A percentile compares a stretch with the other conserved stretches of the same genome.
phyloP scores from a whole-genome alignment of 2,888 invertebrate species.

The Laspeyria flexula region DNA sequence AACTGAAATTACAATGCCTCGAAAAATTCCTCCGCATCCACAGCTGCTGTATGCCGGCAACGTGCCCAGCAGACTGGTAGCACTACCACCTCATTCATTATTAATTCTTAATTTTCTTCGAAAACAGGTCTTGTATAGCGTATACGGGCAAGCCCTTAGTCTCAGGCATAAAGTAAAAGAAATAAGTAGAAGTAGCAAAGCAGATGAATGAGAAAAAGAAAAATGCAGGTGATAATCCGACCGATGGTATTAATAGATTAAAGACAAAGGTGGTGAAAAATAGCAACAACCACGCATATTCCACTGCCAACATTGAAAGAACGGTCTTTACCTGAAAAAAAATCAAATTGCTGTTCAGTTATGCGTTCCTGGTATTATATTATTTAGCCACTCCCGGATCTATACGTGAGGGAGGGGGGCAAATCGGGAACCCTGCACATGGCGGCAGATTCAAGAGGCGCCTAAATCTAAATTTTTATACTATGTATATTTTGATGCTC shows the following conservation, averaged over 20 bases:
- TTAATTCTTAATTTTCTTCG: constrained; percentile 32
- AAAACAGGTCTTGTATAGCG: constrained; percentile 54
- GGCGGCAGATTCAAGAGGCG: too few relatives aligned
- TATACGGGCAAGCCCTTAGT: constrained; percentile 63
- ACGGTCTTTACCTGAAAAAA: constrained; percentile 8
- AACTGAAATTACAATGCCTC: too few relatives aligned
- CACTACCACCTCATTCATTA: too few relatives aligned
- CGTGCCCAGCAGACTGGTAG: too few relatives aligned
- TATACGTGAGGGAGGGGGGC: too few relatives aligned
- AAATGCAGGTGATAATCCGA: constrained; percentile 49
- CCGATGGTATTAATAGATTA: background rate
- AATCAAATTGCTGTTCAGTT: background rate
- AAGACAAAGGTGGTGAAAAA: background rate
- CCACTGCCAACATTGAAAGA: background rate
- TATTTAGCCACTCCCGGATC: too few relatives aligned
- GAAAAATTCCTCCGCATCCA: too few relatives aligned
- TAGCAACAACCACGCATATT: constrained; percentile 2
- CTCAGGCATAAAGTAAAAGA: constrained; percentile 56
- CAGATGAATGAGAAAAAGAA: constrained; percentile 61
- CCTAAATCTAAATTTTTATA: too few relatives aligned
- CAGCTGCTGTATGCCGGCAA: too few relatives aligned
- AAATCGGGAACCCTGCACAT: too few relatives aligned
- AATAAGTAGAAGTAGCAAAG: constrained; percentile 51
- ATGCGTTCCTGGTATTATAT: background rate
- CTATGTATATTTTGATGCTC: too few relatives aligned